Base-by-base conservation (phyloP, 1,140 invertebrate species). In the Magallana ariakensis region DNA sequence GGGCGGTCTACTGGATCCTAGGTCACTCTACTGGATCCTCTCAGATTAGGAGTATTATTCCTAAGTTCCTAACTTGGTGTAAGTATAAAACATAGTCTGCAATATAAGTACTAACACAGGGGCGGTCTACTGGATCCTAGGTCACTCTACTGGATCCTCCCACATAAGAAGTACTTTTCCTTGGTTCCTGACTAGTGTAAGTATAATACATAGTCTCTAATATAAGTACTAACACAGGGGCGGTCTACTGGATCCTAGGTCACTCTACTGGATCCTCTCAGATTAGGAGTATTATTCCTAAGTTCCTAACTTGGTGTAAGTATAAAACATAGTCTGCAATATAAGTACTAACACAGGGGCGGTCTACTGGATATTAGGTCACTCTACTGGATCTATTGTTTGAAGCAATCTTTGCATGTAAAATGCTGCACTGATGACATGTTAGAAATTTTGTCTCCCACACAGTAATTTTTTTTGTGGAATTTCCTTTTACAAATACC, bases 381-480 rank as follows among this genome's bases (percentile, higher is more conserved):
- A n/a, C n/a, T n/a, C n/a, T n/a, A n/a, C n/a, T n/a, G n/a, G n/a
- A n/a, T n/a, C n/a, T n/a, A n/a, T n/a, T 33, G 33, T 33, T 33
- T 70, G 19, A 10, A 22, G 19, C 62, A 70, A 19, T 70, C 62
- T 70, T 70, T 70, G 22, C 62, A 70, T 70, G 22, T 70, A 70
- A 70, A 70, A 10, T 70, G 6, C 19, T 70, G 62, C 19, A 70
- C 62, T 22, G 62, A 70, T 19, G 62, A 70, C 62, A 26, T 22
- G 19, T 26, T 70, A 22, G 62, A 7, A 70, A 70, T 33, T 33
- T 19, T 22, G 19, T 70, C 62, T 19, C 62, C 62, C 7, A 70
- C 62, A 70, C 62, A 70, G 26, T 70, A 70, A 22, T 70, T 70
- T 26, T 70, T 70, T 26, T 70, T 33, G 62, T 70, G 62, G 62